Percentiles rank a stretch among this genome's conserved stretches.
phyloP scores from a whole-genome alignment of 2,113 vertebrate genomes.

The Manacus vitellinus region DNA sequence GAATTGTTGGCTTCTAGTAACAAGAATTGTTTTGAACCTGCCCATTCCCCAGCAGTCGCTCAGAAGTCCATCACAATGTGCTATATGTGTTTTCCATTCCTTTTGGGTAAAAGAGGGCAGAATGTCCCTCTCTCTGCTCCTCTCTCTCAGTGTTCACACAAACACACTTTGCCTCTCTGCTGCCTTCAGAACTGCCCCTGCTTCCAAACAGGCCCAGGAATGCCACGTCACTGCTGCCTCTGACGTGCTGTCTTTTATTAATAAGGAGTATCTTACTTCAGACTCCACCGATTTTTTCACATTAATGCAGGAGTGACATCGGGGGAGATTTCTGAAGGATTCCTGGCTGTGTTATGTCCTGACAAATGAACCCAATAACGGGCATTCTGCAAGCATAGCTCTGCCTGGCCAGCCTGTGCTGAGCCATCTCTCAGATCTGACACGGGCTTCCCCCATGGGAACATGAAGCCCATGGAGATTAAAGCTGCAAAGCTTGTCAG shows the following conservation, averaged over 20 bases:
- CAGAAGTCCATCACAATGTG: accelerated
- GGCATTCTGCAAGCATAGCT: not conserved
- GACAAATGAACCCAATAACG: not conserved
- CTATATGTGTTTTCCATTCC: not conserved
- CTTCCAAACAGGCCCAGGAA: not conserved
- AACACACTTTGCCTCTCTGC: not conserved
- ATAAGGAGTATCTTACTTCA: not conserved
- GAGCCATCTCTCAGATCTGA: not conserved
- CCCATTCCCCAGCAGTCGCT: not conserved
- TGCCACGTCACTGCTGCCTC: not conserved
- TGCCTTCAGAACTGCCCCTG: not conserved
- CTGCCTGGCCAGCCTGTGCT: not conserved
- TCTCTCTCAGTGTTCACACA: not conserved
- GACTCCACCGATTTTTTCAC: not conserved
- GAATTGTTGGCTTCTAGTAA: not conserved
- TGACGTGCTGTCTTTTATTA: not conserved
- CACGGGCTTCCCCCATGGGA: not conserved
- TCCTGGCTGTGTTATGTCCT: not conserved
- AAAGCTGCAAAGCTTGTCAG: not conserved
- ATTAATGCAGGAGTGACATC: not conserved
- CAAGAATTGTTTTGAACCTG: not conserved
- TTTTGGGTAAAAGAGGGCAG: not conserved
- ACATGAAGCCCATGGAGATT: not conserved
- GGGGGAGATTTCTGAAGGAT: not conserved
- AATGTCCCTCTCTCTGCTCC: too few species aligned